Conservation (phyloP, 2,888 invertebrate species). For the Idaea straminata region DNA sequence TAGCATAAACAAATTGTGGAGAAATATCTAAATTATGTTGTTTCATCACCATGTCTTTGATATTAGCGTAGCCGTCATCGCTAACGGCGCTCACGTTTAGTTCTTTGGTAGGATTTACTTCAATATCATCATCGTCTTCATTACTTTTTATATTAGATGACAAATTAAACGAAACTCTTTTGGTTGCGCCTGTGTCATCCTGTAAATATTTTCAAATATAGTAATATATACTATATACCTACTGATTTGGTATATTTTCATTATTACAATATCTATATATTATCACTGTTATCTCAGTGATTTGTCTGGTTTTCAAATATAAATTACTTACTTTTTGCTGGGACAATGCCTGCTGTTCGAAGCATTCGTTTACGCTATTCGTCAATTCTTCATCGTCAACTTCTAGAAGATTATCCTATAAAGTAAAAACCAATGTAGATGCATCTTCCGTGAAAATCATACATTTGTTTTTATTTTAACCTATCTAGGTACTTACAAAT, state of each 20-base stretch:
- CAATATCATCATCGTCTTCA: constrained; percentile 20
- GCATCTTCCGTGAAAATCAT: too few species aligned
- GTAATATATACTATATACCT: not conserved
- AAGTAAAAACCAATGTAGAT: not conserved
- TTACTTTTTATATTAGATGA: constrained; percentile 35
- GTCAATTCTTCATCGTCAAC: not conserved
- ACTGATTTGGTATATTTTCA: too few species aligned
- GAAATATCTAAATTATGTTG: constrained; percentile 62
- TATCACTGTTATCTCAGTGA: not conserved
- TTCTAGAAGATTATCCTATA: not conserved
- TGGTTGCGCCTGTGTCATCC: constrained; percentile 24
- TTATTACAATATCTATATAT: too few species aligned
- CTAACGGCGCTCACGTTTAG: constrained; percentile 39
- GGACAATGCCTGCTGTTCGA: not conserved
- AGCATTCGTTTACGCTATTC: not conserved
- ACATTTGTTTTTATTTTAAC: too few species aligned
- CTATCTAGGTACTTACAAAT: too few species aligned
- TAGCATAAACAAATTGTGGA: constrained; percentile 63
- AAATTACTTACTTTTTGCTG: not conserved
- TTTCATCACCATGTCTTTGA: constrained; percentile 58
- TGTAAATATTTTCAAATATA: constrained; percentile 15
- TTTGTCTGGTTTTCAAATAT: not conserved
- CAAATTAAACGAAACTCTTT: constrained; percentile 52
- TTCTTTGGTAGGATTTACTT: constrained; percentile 40
- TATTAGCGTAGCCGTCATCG: constrained; percentile 49